Evolutionary conservation across 2,113 vertebrate species (phyloP).

Genomic region (Desmodus rotundus): DNA sequence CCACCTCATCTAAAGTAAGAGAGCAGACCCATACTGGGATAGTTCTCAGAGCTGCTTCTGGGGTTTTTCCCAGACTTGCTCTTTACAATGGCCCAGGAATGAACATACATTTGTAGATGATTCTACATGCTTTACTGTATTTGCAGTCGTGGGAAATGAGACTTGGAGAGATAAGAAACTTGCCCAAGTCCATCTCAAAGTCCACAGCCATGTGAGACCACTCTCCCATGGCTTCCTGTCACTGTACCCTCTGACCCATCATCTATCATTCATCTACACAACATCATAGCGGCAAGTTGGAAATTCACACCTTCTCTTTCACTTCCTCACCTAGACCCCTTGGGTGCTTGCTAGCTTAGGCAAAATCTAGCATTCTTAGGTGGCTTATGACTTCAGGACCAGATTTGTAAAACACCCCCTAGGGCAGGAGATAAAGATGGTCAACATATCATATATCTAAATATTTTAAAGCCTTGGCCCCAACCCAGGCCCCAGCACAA

Average conservation of each 20-base stretch:
- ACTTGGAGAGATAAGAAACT: not conserved
- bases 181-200: no score
- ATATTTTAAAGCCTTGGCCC: not conserved
- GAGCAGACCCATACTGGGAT: not conserved
- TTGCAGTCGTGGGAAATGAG: not conserved
- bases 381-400: not conserved
- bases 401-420: not conserved
- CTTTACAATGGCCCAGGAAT: not conserved
- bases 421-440: not conserved
- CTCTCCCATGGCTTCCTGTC: not conserved
- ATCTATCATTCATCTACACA: not conserved
- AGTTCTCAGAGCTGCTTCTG: not conserved
- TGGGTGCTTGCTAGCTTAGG: not conserved
- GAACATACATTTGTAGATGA: not conserved
- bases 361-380: not conserved
- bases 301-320: not conserved
- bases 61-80: not conserved
- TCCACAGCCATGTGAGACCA: rapidly evolving
- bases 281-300: not conserved
- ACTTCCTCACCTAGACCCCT: not conserved
- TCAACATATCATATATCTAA: not conserved
- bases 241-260: not conserved
- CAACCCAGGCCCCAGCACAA: not conserved
- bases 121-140: not conserved
- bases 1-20: not conserved